Conservation (phyloP, 2,797 vertebrate species). For the Sebastes flavidus region DNA sequence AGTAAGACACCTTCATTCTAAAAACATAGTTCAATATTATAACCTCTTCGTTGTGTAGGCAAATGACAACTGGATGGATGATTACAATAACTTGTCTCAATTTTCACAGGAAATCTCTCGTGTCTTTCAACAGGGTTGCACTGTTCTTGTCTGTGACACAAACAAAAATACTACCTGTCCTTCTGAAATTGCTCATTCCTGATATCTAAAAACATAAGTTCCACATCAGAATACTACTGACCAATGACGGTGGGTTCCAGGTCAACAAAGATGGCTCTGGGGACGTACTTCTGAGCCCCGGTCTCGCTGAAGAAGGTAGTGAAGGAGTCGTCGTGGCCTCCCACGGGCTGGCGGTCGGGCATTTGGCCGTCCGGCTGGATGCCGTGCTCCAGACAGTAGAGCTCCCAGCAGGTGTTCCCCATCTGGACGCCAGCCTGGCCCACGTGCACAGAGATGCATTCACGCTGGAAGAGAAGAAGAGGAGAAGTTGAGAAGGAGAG, state of each 20-base stretch:
- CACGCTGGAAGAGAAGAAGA: conserved; percentile 62
- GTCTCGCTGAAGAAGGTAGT: conserved; percentile 84
- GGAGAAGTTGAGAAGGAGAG: neutral
- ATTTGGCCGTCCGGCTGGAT: conserved; percentile 81
- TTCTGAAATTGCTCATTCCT: neutral
- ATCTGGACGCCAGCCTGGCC: conserved; percentile 85
- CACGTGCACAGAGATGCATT: conserved; percentile 82
- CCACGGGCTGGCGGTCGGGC: conserved; percentile 38
- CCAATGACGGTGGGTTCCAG: conserved; percentile 83
- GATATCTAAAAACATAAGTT: neutral
- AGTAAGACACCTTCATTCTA: neutral
- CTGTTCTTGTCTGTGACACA: neutral
- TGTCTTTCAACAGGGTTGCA: neutral
- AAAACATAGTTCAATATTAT: neutral
- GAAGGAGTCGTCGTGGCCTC: conserved; percentile 80
- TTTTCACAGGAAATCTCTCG: neutral
- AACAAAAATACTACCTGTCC: neutral
- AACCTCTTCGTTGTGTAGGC: neutral
- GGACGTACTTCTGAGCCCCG: conserved; percentile 79
- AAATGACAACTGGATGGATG: neutral
- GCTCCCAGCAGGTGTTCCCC: conserved; percentile 85
- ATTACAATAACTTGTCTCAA: neutral
- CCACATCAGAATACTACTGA: conserved; percentile 35
- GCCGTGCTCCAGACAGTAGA: conserved; percentile 82
- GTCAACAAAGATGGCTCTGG: conserved; percentile 80